Base-by-base conservation (phyloP, 2,888 invertebrate genomes). In the Hirtodrosophila cameraria region DNA sequence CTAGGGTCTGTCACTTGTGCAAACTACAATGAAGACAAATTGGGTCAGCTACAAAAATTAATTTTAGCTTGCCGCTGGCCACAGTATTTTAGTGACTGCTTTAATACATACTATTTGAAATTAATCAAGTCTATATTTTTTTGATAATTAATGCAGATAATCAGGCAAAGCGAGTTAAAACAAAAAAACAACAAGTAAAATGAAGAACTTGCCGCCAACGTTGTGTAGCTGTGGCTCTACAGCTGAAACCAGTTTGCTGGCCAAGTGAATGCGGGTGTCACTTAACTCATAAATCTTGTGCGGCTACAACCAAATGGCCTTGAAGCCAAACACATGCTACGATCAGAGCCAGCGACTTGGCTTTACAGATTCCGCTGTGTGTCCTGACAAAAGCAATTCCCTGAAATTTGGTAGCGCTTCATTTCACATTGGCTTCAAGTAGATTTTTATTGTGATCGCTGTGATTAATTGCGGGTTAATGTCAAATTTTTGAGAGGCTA, bases 71-170 rank as follows among this genome's bases (percentile, higher is more conserved):
- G 48, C 15, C 15, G 1, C 18, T 42, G 38, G 35, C 12, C 16
- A n/a, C n/a, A 23, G 12, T 23, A 4, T 52, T 46, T 39, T 28
- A 25, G 42, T 49, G 16, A 30, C 25, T 38, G 28, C 12, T 54
- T 60, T 52, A 63, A 59, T 59, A 16, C 53, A 35, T 35, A 43
- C 33, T 66, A 23, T 23, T 23, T 23, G 23, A 23, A 23, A 23
- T 23, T 23, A 23, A 23, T 23, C 23, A 23, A 23, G 23, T 23
- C 23, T 5, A 35, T 49, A 6, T 66, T 65, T 65, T n/a, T 74
- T 72, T 64, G 84, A 73, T 86, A 83, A 86, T 82, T 86, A 86
- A 86, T 86, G 60, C 81, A 70, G 82, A 86, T 80, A 80, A 82
- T 77, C 82, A 61, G 61, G 58, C 53, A 60, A 58, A 62, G 53